Evolutionary conservation across 2,113 vertebrate species (phyloP), one percentile per base, ranked within the genome.

Genomic region (Vimba vimba): DNA sequence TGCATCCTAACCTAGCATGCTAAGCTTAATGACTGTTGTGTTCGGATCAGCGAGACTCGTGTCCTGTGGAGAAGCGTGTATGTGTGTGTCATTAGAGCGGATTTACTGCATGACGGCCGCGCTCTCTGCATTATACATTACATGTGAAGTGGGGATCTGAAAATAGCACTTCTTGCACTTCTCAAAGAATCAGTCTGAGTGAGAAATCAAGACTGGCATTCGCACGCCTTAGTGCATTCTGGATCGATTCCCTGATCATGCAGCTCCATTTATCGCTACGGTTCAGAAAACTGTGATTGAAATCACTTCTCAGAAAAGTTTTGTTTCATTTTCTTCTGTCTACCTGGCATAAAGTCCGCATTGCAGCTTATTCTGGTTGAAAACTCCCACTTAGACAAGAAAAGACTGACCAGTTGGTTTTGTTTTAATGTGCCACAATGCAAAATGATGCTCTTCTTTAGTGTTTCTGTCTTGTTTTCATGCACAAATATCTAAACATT

Each of bases 71-170:
- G 69, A 73, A 8, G 13, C 10, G 21, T 45, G 10, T 27, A 21
- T 21, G 50, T 2, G 45, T 79, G 77, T 62, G 57, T 25, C 78
- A 79, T 79, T 79, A 79, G 13, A 79, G 78, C 11, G 6, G 57
- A 79, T 50, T 50, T 52, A 15, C 66, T 23, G 66, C 30, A 69
- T 39, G 13, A 52, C n/a, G 4, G n/a, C 2, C n/a, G 30, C n/a
- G 3, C 55, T 43, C 30, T 55, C 78, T 79, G 36, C 78, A 79
- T 79, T 62, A 79, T 79, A 79, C 78, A 79, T 79, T 25, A 62
- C 36, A 79, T 57, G 27, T 55, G 75, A 57, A 77, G 9, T 57
- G 50, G 11, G 45, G 12, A 43, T 39, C 33, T 62, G 12, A 17
- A 43, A 62, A 79, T 62, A 62, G 55, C 78, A n/a, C 23, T 9